Evolutionary conservation across 2,113 vertebrate species (phyloP).

Genomic region (Morone chrysops): DNA sequence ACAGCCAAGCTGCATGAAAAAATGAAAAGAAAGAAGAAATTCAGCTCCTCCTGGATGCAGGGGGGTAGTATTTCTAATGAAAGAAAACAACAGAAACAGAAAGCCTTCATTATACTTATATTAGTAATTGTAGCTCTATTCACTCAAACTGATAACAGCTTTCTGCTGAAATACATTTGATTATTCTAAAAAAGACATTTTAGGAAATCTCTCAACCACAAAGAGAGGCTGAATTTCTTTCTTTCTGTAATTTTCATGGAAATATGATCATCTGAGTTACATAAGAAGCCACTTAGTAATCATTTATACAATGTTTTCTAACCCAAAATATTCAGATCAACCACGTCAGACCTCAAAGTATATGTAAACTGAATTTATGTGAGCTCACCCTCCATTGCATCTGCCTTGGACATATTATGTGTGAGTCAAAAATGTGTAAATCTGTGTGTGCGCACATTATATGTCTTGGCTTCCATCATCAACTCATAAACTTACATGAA

Average conservation of each 20-base stretch:
- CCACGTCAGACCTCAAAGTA: not conserved
- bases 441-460: not conserved
- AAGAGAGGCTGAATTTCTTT: not conserved
- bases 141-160: not conserved
- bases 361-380: constrained; percentile 22
- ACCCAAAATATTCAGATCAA: constrained; percentile 13
- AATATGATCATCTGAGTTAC: constrained; percentile 2
- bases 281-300: constrained; percentile 17
- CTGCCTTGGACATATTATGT: not conserved
- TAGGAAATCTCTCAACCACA: not conserved
- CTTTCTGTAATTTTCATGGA: not conserved
- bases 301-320: not conserved
- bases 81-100: not conserved
- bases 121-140: not conserved
- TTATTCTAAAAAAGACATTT: not conserved
- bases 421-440: not conserved
- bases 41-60: not conserved
- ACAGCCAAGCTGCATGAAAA: not conserved
- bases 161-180: not conserved
- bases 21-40: not conserved
- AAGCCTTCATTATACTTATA: not conserved
- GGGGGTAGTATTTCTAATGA: not conserved
- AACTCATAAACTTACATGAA: constrained; percentile 37
- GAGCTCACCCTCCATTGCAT: not conserved
- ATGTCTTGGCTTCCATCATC: constrained; percentile 13